Base-by-base conservation (phyloP, 1,140 invertebrate genomes). In the Diachasmimorpha longicaudata region DNA sequence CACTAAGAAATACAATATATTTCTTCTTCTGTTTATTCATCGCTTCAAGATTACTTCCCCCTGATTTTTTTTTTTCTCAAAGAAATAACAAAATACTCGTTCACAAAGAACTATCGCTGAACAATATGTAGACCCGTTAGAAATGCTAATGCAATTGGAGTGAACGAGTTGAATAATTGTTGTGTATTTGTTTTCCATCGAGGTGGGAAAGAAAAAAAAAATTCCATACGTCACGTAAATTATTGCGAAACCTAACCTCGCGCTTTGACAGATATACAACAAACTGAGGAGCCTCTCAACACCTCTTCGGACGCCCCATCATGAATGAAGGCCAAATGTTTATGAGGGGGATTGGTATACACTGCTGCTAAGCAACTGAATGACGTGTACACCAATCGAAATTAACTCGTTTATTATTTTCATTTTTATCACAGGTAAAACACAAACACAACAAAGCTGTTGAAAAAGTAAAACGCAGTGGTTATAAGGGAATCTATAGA, bases 221-320 rank as follows among this genome's bases (percentile, higher is more conserved):
- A 75, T 77, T 76, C 69, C 48, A 76, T 52, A 75, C 71, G 55
- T 77, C 75, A 77, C 69, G 11, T 68, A 74, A 55, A 72, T 72
- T 71, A 9, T 80, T 78, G 67, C 78, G 70, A 78, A 75, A 78
- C 79, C 79, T 81, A 78, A 81, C 77, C 81, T 81, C 76, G n/a
- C 37, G 25, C 16, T 75, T 42, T 42, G 68, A 74, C 67, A 78
- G 71, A 72, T 48, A 69, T 42, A 48, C 55, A 73, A 25, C 36
- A 72, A 48, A 55, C 10, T 55, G 36, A 48, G 25, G 14, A 23
- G 37, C 36, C 19, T 58, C 37, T 14, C 42, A 25, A 52, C 46
- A 67, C 31, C 31, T 42, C 36, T 44, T 11, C 0, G 52, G 44
- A 67, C 63, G 0, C 16, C 14, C 66, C 44, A 52, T 55, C 72